Base-by-base conservation (phyloP, 2,797 vertebrate species). In the Spinus pinus region DNA sequence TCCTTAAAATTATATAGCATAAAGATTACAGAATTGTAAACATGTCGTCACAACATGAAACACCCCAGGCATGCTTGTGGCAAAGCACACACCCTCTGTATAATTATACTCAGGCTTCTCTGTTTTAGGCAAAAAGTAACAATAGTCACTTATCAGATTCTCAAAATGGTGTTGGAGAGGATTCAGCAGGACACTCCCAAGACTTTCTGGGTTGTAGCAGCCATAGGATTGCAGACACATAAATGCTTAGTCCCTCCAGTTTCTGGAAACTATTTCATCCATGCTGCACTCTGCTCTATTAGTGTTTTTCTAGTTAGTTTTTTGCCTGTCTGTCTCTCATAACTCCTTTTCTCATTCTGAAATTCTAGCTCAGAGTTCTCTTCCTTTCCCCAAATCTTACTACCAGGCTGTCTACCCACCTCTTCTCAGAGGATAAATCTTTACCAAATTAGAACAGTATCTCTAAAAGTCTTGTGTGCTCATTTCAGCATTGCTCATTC, bases 111-210 rank as follows among this genome's bases (percentile, higher is more conserved):
- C 46, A 23, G 64, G 66, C 74, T 82, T 82, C 80, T 86, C 67
- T 88, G 46, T 88, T 88, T 86, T 65, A 85, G 72, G 69, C 37
- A 81, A 95, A 96, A 96, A 92, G 65, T 83, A 91, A 85, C 93
- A 91, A 93, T 67, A 81, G 61, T 51, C 70, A 93, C 85, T 93
- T 95, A 95, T 93, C 87, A 93, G 82, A 78, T 83, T 78, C 80
- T 82, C 77, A 82, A 90, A 88, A 78, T 64, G 60, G 50, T 78
- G 25, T 79, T 93, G 96, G 90, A 87, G 60, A 83, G 50, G 81
- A 77, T 92, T 92, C 91, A 94, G 78, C 17, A 49, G 35, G 92
- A 87, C 88, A 96, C 89, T 96, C 96, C 94, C 86, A 90, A 88
- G 39, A 77, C 21, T 51, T 67, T 81, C 51, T 86, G 75, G 51